Evolutionary conservation across 2,113 vertebrate species (phyloP), one percentile per base, ranked within the genome.

Genomic region (Herpetotheres cachinnans): DNA sequence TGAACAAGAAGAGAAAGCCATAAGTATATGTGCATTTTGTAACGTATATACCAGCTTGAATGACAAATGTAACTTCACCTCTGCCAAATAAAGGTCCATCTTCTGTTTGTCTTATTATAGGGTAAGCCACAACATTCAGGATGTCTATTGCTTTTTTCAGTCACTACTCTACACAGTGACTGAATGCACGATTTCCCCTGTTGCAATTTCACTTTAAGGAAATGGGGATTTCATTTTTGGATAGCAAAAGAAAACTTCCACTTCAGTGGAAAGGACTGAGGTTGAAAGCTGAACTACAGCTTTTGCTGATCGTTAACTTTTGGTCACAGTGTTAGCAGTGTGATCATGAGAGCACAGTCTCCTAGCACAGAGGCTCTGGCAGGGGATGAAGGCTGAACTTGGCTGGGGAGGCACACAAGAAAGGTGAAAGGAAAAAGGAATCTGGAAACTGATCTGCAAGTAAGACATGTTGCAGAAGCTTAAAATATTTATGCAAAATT

Each of bases 361-460:
- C 54, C 0, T 1, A 63, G 52, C 38, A 70, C 59, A 77, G 71
- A 71, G 42, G 13, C 21, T 77, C 77, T 96, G 95, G 95, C 93
- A 96, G 71, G 82, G 55, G 50, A 70, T 67, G 71, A 94, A 83
- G 59, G 38, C 63, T 93, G 74, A 96, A 90, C 71, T 93, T 84
- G 86, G 62, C 50, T 82, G 44, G 42, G 55, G 63, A 90, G 42
- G n/a, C 2, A 0, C 66, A 70, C 26, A 74, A 90, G 47, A 62
- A 91, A 86, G 74, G 74, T 77, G 82, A 91, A 91, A 90, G 26
- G 52, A 85, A 70, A 82, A 93, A 40, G 74, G 40, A 70, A 83
- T 69, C 15, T 77, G 65, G 72, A 92, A 92, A 66, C 73, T 2
- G 1, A 55, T 77, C 82, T 84, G 19, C 49, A 79, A 86, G 44